Conservation (phyloP, 2,888 invertebrate species). For the Platycheirus rosarum region DNA sequence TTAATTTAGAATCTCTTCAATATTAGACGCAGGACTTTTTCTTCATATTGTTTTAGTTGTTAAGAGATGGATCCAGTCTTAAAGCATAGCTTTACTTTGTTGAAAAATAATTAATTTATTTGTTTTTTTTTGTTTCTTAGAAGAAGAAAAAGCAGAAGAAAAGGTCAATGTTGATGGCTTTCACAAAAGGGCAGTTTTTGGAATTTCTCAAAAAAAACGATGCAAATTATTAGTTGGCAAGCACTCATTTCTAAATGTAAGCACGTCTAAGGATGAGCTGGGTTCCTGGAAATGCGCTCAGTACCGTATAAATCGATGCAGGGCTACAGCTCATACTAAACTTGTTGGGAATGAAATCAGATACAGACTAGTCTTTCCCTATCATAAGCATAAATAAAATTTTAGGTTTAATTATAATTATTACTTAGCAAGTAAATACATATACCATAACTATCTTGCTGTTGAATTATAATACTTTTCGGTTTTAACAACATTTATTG, state of each 20-base stretch:
- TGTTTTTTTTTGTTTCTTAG: too few relatives aligned
- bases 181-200: background rate
- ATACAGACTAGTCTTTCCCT: conserved; percentile 74
- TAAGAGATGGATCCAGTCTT: too few relatives aligned
- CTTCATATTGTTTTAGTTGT: too few relatives aligned
- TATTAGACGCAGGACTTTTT: too few relatives aligned
- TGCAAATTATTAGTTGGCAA: conserved; percentile 12
- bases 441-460: too few relatives aligned
- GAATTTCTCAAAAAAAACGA: conserved; percentile 16
- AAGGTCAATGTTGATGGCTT: background rate
- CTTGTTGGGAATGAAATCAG: conserved; percentile 75
- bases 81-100: too few relatives aligned
- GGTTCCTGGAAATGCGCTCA: conserved; percentile 76
- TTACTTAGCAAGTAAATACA: too few relatives aligned
- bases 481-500: too few relatives aligned
- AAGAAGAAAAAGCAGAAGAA: background rate
- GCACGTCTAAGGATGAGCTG: conserved; percentile 29
- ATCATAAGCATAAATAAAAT: conserved; percentile 23
- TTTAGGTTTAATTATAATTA: too few relatives aligned
- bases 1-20: too few relatives aligned
- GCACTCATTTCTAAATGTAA: conserved; percentile 15
- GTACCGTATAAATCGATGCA: conserved; percentile 75
- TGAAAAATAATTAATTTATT: too few relatives aligned
- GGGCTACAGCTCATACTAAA: conserved; percentile 75
- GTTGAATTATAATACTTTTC: too few relatives aligned